Evolutionary conservation across 2,888 invertebrate genomes (phyloP), one percentile per base, ranked within the genome.

Genomic region (Silvanus unidentatus): DNA sequence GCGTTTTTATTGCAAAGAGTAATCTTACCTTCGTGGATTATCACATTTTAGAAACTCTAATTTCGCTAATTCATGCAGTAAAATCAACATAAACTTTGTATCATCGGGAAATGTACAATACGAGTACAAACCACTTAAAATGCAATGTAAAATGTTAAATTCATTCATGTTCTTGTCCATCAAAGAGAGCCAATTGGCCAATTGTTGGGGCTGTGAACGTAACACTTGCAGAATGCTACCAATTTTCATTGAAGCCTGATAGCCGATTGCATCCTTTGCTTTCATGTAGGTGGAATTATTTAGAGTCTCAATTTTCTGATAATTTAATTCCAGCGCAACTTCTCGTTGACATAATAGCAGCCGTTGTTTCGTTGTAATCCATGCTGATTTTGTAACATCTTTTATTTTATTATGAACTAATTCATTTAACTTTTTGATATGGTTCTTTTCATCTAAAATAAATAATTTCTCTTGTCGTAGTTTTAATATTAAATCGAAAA

Each of bases 351-450:
- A 86, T 77, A 50, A 89, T 81, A 58, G 83, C 53, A 88, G 81
- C 54, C 88, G 79, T 71, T 94, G 93, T 70, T 91, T 89, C 2
- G 88, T 83, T 49, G 88, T 87, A 49, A 93, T 81, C 90, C 94
- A 96, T 28, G 92, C 86, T 47, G 84, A 79, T 70, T 88, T 84
- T 16, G 79, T 77, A 37, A 84, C 69, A 46, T 75, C 73, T 50
- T 80, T 79, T 1, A 79, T 79, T 40, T 77, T 73, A 45, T 70
- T 71, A 76, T 76, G 57, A 59, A 88, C 80, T 62, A 84, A 81
- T 65, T 85, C 82, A 68, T 88, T 89, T 27, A 90, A 74, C 60
- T 79, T 79, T 59, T 86, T 84, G 62, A 91, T 80, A 68, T 88
- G 82, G 63, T 85, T 82, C 68, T 88, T 84, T 69, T 96, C 95